Evolutionary conservation across 1,140 invertebrate species (phyloP), one percentile per base, ranked within the genome.

Genomic region (Pseudomyrmex flavicornis): DNA sequence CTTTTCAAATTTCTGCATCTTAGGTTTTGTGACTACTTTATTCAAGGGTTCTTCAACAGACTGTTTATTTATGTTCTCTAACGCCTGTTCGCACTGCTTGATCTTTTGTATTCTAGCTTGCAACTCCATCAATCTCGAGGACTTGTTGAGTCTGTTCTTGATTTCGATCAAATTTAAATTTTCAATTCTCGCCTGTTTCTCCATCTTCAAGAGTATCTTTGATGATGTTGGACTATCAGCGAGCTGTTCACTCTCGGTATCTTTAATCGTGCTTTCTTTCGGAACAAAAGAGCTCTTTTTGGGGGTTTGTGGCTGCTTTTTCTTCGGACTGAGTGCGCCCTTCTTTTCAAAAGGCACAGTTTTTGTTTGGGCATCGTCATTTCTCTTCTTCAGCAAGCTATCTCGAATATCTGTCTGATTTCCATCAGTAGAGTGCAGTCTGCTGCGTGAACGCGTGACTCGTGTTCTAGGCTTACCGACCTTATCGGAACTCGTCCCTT

Each of bases 1-100:
- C 22, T 95, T 95, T 75, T 96, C 95, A 88, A 97, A 97, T 89
- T 96, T 95, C 89, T 96, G 96, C 0, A 97, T 94, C 76, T 96
- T 95, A 15, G 95, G 90, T 85, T 89, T 93, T 72, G 94, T 90
- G 7, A 48, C 15, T 1, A 88, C 91, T 70, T 88, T 93, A 35
- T 35, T 35, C 35, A 7, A 35, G 1, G 5, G 0, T 35, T 35
- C 35, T 35, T 35, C 35, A 35, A 0, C 35, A 35, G 35, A 35
- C 82, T 89, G 91, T 65, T 83, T 86, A 20, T 94, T 92, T 70
- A 94, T 89, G 85, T 95, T 93, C 87, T 93, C 95, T 63, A 95
- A 91, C 84, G 95, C 95, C 59, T 95, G 92, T 72, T 95, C 95
- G 12, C 92, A 93, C 26, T 94, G 92, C 20, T 93, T 94, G 15